Conservation (phyloP, 23 tunicate species). For the Styela clava region DNA sequence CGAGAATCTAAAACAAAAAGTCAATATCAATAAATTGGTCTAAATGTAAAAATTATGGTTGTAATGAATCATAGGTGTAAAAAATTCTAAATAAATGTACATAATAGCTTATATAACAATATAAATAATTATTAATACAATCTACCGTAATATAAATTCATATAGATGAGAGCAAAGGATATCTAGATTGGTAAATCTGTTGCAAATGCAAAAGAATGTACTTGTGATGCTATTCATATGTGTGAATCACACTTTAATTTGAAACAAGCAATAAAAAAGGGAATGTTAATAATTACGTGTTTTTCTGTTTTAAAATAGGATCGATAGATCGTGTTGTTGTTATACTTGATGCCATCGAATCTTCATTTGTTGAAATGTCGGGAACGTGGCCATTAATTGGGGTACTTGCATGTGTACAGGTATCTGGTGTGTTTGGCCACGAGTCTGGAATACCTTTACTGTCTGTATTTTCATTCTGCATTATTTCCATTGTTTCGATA, state of each 20-base stretch:
- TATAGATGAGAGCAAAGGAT: no score
- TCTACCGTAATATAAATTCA: no score
- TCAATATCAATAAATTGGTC: not conserved
- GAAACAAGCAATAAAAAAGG: no score
- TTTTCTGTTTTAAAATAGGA: conserved; percentile 8
- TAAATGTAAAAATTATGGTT: not conserved
- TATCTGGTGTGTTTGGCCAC: not conserved
- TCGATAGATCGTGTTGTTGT: conserved; percentile 4
- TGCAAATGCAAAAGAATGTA: no score
- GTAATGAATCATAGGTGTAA: no score
- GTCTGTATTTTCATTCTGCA: conserved; percentile 5
- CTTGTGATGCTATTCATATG: no score
- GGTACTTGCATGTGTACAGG: not conserved
- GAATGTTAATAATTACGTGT: conserved; percentile 16
- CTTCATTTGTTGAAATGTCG: conserved; percentile 6
- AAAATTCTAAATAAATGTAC: no score
- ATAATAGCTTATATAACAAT: no score
- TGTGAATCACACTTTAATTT: no score
- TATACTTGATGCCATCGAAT: conserved; percentile 7
- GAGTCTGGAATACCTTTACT: not conserved
- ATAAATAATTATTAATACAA: no score
- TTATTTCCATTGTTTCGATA: conserved; percentile 13
- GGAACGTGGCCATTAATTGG: not conserved
- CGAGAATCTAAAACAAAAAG: conserved; percentile 48
- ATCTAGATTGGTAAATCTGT: no score